Base-by-base conservation (phyloP, 2,888 invertebrate genomes). In the Itoplectis maculator region DNA sequence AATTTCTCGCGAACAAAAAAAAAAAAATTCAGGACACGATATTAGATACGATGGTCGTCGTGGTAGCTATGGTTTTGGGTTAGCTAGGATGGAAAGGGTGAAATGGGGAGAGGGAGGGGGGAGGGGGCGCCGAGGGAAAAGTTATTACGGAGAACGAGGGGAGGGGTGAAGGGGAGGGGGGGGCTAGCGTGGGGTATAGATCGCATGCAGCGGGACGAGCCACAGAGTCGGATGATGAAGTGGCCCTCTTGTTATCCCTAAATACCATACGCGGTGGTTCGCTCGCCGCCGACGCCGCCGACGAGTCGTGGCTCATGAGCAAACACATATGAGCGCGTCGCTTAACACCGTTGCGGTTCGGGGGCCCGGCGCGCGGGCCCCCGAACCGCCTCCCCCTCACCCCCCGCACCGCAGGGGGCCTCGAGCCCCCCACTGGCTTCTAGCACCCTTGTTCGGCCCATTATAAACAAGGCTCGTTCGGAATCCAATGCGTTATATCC, bases 361-460 rank as follows among this genome's bases (percentile, higher is more conserved):
- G 89, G 90, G 89, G 89, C 89, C 91, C 89, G 89, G 86, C 89
- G 90, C 89, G 90, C 91, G 89, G 90, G 87, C 90, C 84, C 88
- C 89, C 88, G 88, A 5, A 5, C 29, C 29, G n/a, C n/a, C n/a
- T n/a, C n/a, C n/a, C n/a, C n/a, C n/a, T n/a, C n/a, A n/a, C 90
- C 84, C 88, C 88, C 89, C 88, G 88, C 91, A 86, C 91, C 91
- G 89, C 88, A 89, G 91, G 92, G 90, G 92, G 91, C 87, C 90
- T 86, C 49, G 89, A 88, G 87, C 90, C 89, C 89, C 91, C 92
- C 90, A 91, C 91, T 92, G 92, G 87, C 89, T 91, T 92, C 91
- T 91, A 92, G 91, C 92, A 92, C 92, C 91, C 92, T 92, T 91
- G 92, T 92, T 92, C 91, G 89, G 89, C 89, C 90, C 89, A 91